Evolutionary conservation across 2,113 vertebrate species (phyloP).

Genomic region (Parus major): DNA sequence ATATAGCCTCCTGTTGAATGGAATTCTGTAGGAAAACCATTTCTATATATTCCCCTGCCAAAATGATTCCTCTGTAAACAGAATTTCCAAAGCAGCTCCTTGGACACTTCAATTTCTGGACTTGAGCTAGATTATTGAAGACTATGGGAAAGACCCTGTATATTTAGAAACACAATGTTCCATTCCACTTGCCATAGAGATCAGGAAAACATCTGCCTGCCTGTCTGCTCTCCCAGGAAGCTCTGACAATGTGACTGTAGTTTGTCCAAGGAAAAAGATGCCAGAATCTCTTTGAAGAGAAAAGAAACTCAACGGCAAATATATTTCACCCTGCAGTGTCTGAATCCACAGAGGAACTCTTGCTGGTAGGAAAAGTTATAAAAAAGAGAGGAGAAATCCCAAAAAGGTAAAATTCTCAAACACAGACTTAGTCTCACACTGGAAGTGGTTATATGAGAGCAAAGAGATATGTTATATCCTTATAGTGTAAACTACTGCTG

Average conservation of each 20-base stretch:
- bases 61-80: neutral
- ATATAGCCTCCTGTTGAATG: neutral
- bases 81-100: neutral
- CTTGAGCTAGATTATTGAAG: neutral
- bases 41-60: neutral
- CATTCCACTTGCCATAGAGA: neutral
- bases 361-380: neutral
- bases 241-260: neutral
- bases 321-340: neutral
- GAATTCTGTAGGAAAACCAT: neutral
- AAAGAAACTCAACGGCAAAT: neutral
- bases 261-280: neutral
- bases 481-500: constrained; percentile 17
- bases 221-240: neutral
- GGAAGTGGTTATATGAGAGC: neutral
- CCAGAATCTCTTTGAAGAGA: neutral
- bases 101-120: neutral
- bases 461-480: constrained; percentile 3
- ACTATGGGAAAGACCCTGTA: neutral
- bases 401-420: neutral
- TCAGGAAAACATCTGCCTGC: neutral
- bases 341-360: neutral
- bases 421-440: neutral
- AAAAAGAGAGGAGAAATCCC: neutral
- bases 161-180: neutral